Base-by-base conservation (phyloP, 1,140 invertebrate species). In the Hyles euphorbiae region DNA sequence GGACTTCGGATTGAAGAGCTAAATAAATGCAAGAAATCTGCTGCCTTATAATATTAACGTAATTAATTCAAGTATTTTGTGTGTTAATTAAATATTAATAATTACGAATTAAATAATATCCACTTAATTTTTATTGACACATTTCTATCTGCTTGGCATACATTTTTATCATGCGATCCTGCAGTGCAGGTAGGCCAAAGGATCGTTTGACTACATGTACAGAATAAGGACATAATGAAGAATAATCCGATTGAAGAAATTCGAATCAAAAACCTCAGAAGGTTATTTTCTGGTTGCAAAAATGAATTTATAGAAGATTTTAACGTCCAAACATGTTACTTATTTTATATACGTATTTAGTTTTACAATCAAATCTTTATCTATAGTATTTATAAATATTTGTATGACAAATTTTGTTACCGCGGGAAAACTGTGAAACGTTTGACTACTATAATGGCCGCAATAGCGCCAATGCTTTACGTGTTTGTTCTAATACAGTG, bases 361-460 rank as follows among this genome's bases (percentile, higher is more conserved):
- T 57, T 64, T 63, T 61, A 34, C n/a, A 56, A 49, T 61, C 36
- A 54, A 67, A 56, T 62, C 63, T 43, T 46, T 50, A 56, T 54
- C 33, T 53, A 66, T 53, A 22, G 63, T 65, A 67, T 77, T 71
- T 63, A 72, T 66, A 58, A 75, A 61, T 65, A 74, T 64, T 67
- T 65, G 61, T 50, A 60, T 67, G 56, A 57, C 68, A 58, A 60
- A 67, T 62, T 72, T 74, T 63, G 64, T 80, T 79, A 86, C 82
- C 85, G 85, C 85, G 83, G 85, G 85, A 88, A 88, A 88, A 80
- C 74, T 76, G 72, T 78, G 79, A 80, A 78, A 87, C 81, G 83
- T 87, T 84, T 86, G 82, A 85, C 78, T 79, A 76, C 73, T 76
- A 71, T 85, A 88, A 88, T 88, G 85, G 85, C 83, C 85, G 85